A percentile compares a stretch with the other conserved stretches of the same genome.
phyloP scores from a whole-genome alignment of 2,113 vertebrate genomes.

The Oryzias javanicus region DNA sequence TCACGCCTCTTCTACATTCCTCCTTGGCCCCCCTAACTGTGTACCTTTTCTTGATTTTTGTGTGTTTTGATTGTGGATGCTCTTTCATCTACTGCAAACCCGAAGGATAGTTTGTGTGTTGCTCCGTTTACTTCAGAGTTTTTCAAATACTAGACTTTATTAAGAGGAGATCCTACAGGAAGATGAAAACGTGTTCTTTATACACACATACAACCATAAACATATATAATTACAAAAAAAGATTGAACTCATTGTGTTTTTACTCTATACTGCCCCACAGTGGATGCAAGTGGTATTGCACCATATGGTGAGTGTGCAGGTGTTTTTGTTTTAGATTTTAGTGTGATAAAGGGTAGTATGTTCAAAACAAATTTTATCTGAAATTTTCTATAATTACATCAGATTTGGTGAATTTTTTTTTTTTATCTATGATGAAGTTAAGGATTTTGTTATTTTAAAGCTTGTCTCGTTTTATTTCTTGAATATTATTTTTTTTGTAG shows the following conservation, averaged over 20 bases:
- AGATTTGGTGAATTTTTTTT: too few species aligned
- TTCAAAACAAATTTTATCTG: too few species aligned
- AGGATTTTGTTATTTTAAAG: too few species aligned
- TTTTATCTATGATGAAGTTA: too few species aligned
- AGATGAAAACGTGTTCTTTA: slow-evolving; percentile 18
- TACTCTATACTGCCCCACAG: slow-evolving; percentile 78
- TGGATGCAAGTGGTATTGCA: slow-evolving; percentile 75
- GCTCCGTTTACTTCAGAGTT: slow-evolving; percentile 58
- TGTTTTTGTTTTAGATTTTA: slow-evolving; percentile 17
- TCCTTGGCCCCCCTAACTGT: slow-evolving; percentile 42
- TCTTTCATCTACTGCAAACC: slow-evolving; percentile 55
- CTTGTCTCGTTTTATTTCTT: too few species aligned
- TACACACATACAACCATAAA: slow-evolving; percentile 7
- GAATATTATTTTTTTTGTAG: too few species aligned
- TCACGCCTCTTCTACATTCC: slow-evolving; percentile 30
- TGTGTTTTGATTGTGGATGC: slow-evolving; percentile 57
- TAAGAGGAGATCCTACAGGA: slow-evolving; percentile 18
- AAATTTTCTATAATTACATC: too few species aligned
- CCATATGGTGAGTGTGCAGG: slow-evolving; percentile 76
- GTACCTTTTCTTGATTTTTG: slow-evolving; percentile 58
- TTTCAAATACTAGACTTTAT: slow-evolving; percentile 47
- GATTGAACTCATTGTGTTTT: slow-evolving; percentile 54
- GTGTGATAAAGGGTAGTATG: neutral
- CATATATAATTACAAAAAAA: slow-evolving; percentile 32
- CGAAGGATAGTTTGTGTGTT: slow-evolving; percentile 30